Percentiles rank a stretch among this genome's conserved stretches.
Conservation (phyloP, 2,888 invertebrate species). For the Hydraecia micacea region DNA sequence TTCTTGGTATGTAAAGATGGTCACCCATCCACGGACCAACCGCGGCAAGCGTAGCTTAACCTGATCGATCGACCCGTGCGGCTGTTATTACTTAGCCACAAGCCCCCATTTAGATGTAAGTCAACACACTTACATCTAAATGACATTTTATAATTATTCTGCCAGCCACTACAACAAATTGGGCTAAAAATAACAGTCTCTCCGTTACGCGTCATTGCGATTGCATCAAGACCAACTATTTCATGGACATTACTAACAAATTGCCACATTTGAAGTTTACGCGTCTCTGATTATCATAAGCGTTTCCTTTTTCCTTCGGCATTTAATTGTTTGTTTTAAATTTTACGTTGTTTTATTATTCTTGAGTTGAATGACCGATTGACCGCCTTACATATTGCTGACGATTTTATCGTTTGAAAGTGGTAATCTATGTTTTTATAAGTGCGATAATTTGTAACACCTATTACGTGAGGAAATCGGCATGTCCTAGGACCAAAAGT, state of each 20-base stretch:
- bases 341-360: constrained; percentile 6
- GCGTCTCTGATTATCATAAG: constrained; percentile 65
- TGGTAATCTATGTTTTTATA: neutral
- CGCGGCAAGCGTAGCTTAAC: no score
- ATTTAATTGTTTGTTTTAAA: constrained; percentile 38
- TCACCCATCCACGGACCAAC: no score
- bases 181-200: neutral
- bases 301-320: constrained; percentile 55
- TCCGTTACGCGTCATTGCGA: constrained; percentile 34
- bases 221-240: constrained; percentile 38
- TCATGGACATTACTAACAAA: constrained; percentile 43
- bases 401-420: neutral
- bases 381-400: neutral
- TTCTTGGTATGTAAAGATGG: no score
- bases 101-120: no score
- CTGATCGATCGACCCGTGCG: no score
- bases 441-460: neutral
- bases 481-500: no score
- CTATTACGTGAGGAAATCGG: neutral
- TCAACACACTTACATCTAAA: neutral
- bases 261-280: constrained; percentile 59
- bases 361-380: constrained; percentile 17
- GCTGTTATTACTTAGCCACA: no score
- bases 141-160: neutral
- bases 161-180: neutral